Conservation (phyloP, 2,113 vertebrate species). For the Ciconia stormi region DNA sequence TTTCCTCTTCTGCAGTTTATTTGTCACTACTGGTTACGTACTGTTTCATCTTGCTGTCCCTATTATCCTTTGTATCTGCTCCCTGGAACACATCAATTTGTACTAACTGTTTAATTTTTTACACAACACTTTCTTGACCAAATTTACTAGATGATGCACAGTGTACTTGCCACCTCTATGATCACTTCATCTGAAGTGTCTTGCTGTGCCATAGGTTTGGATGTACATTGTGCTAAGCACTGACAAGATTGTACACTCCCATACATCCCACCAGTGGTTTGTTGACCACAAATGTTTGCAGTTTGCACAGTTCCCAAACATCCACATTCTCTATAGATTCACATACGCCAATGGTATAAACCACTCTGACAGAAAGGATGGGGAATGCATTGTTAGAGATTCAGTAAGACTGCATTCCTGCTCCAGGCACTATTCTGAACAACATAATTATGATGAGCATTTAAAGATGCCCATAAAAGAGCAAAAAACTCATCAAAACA, state of each 20-base stretch:
- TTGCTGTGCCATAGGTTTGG: not conserved
- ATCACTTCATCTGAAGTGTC: not conserved
- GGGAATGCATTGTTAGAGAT: not conserved
- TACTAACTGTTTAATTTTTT: not conserved
- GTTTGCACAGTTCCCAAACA: not conserved
- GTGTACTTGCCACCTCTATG: not conserved
- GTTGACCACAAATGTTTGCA: not conserved
- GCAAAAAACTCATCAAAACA: not conserved
- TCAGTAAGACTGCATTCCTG: not conserved
- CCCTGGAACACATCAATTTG: not conserved
- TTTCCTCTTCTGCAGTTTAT: not conserved
- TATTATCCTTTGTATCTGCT: not conserved
- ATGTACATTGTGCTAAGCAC: not conserved
- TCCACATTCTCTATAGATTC: not conserved
- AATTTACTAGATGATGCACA: not conserved
- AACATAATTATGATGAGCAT: not conserved
- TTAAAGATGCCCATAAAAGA: slow-evolving; percentile 32
- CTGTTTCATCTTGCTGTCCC: not conserved
- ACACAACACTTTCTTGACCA: not conserved
- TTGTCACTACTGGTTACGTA: not conserved
- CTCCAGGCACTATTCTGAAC: not conserved
- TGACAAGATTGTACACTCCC: not conserved
- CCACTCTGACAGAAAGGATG: not conserved
- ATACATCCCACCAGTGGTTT: not conserved
- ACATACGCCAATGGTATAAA: not conserved